Evolutionary conservation across 2,888 invertebrate genomes (phyloP).

Genomic region (Mamestra brassicae): DNA sequence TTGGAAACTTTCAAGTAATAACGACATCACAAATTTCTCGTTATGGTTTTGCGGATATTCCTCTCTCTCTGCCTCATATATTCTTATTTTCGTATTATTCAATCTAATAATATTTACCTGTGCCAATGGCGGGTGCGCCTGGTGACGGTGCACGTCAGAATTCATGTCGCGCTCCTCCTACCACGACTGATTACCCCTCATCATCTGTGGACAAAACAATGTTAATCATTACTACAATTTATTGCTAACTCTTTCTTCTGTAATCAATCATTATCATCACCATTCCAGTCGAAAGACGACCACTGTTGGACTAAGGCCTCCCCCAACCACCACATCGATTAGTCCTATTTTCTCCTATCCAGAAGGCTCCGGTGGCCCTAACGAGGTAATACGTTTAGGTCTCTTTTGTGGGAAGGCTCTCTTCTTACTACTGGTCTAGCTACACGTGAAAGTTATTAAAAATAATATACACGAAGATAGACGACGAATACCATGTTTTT

Average conservation of each 20-base stretch:
- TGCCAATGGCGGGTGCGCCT: conserved; percentile 89
- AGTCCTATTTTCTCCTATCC: too few species aligned
- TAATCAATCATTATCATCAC: background rate
- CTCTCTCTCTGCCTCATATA: background rate
- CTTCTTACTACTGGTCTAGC: background rate
- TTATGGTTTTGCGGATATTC: conserved; percentile 6
- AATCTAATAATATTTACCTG: conserved; percentile 76
- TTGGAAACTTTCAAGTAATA: conserved; percentile 29
- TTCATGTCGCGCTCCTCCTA: conserved; percentile 87
- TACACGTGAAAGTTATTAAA: too few species aligned
- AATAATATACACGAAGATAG: too few species aligned
- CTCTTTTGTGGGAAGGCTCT: background rate
- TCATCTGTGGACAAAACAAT: conserved; percentile 82
- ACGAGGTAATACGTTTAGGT: background rate
- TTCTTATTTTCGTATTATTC: background rate
- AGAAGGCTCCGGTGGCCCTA: too few species aligned
- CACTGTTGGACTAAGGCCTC: too few species aligned
- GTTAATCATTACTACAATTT: conserved; percentile 16
- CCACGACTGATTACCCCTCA: conserved; percentile 83
- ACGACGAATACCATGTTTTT: too few species aligned
- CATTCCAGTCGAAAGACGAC: background rate
- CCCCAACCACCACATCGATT: too few species aligned
- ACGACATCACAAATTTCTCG: conserved; percentile 21
- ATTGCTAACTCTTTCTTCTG: background rate
- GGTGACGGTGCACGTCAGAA: conserved; percentile 90